Evolutionary conservation across 2,113 vertebrate species (phyloP), one percentile per base, ranked within the genome.

Genomic region (Reinhardtius hippoglossoides): DNA sequence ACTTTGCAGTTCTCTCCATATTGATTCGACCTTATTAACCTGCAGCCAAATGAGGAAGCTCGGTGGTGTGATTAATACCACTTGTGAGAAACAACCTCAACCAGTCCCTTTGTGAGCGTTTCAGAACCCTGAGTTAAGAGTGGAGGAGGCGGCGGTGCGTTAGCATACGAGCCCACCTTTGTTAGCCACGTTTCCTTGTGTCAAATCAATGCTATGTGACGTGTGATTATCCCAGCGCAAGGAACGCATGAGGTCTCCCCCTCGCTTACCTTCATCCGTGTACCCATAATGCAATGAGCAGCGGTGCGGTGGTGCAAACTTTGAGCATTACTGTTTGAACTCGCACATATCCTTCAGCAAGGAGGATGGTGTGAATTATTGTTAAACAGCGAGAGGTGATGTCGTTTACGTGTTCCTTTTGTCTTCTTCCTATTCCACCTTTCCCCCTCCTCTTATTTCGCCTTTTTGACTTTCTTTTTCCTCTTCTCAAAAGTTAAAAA

Each of bases 291-390:
- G 71, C 71, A 65, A 76, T 79, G 88, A 78, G 81, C 80, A 58
- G 75, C 67, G 13, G 76, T 82, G 85, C 88, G 75, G 57, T 80
- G 84, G 89, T 86, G 88, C 84, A 85, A 84, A 74, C 54, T 48
- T 55, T 87, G 80, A 87, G 91, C 88, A 89, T 89, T 67, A 87
- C 52, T 70, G 76, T 79, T 70, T 63, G 58, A 76, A 74, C 57
- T 63, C 71, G 64, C 78, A 37, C 44, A 15, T 12, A 62, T 44
- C 27, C 27, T 16, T 66, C 72, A 64, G 71, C 9, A 13, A 15
- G 67, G 59, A 60, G 57, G 63, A 27, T 9, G 50, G 18, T 37
- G 46, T 64, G 59, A 61, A 24, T 66, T 31, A 66, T 69, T 65
- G 44, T 48, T 48, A 48, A 48, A 18, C 44, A 48, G 44, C 44